Evolutionary conservation across 2,888 invertebrate genomes (phyloP).

Genomic region (Tetheella fluctuosa): DNA sequence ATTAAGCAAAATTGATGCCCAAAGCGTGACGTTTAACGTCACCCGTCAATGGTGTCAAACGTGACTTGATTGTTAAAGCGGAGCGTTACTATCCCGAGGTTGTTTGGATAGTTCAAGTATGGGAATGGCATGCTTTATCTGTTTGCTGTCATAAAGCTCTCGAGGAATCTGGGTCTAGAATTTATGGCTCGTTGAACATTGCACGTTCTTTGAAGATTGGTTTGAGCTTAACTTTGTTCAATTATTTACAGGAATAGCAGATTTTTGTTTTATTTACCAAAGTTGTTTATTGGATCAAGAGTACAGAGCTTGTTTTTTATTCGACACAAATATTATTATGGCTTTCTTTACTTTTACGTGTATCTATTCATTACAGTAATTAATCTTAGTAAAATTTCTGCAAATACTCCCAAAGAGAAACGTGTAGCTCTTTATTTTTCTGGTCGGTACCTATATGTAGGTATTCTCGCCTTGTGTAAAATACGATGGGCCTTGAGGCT

Average conservation of each 20-base stretch:
- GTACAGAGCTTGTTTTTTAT: too few species aligned
- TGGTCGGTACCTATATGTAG: slow-evolving; percentile 6
- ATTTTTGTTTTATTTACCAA: background rate
- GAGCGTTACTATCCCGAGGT: slow-evolving; percentile 27
- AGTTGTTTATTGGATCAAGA: background rate
- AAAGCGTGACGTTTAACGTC: slow-evolving; percentile 39
- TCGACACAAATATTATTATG: too few species aligned
- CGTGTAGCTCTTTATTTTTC: slow-evolving; percentile 12
- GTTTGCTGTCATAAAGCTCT: slow-evolving; percentile 27
- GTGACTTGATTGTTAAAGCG: slow-evolving; percentile 36
- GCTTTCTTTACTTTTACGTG: too few species aligned
- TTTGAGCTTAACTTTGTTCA: background rate
- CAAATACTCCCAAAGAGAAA: background rate
- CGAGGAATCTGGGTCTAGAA: slow-evolving; percentile 22
- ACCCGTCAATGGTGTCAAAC: slow-evolving; percentile 42
- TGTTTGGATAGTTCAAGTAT: slow-evolving; percentile 31
- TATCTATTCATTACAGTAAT: too few species aligned
- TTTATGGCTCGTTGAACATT: slow-evolving; percentile 19
- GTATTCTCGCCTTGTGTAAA: slow-evolving; percentile 18
- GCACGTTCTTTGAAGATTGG: background rate
- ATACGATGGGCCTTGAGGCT: slow-evolving; percentile 19
- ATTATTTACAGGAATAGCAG: background rate
- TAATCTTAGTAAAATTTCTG: background rate
- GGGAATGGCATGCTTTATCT: slow-evolving; percentile 15
- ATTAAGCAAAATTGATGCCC: slow-evolving; percentile 50